Percentiles rank a stretch among this genome's conserved stretches.
Conservation (phyloP, 2,888 invertebrate species). For the Drosophila affinis region DNA sequence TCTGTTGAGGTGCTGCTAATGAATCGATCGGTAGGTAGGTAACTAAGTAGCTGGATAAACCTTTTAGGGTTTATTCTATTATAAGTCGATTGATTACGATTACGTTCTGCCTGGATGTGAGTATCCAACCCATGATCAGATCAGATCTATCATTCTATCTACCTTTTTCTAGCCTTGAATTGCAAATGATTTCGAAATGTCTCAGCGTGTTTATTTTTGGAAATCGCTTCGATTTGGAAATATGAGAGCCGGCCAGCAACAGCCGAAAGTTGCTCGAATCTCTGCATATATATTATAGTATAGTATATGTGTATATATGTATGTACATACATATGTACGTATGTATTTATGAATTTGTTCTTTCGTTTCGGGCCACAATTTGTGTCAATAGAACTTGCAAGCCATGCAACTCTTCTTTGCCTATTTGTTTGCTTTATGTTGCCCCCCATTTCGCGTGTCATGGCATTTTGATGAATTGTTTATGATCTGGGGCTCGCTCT, state of each 20-base stretch:
- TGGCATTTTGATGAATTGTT: constrained; percentile 79
- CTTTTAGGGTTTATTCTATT: neutral
- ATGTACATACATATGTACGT: constrained; percentile 18
- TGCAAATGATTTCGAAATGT: constrained; percentile 51
- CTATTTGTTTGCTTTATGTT: constrained; percentile 42
- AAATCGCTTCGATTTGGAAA: constrained; percentile 78
- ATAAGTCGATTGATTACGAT: neutral
- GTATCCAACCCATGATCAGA: neutral
- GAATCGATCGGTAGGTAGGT: neutral
- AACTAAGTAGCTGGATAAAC: neutral
- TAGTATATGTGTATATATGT: constrained; percentile 13
- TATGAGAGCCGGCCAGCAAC: constrained; percentile 73
- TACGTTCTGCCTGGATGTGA: neutral
- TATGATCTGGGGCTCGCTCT: constrained; percentile 57
- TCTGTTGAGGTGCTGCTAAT: neutral
- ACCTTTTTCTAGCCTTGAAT: constrained; percentile 62
- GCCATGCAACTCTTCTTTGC: constrained; percentile 58
- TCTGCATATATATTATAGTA: constrained; percentile 27
- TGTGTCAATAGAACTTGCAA: constrained; percentile 81
- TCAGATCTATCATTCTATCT: neutral
- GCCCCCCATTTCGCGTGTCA: constrained; percentile 64
- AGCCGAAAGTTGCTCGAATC: constrained; percentile 34
- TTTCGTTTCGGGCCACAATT: constrained; percentile 45
- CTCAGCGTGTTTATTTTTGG: constrained; percentile 55
- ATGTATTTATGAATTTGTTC: constrained; percentile 17